Percentiles rank a stretch among this genome's conserved stretches.
phyloP scores from a whole-genome alignment of 2,888 invertebrate genomes.

The Drosophila kuntzei region DNA sequence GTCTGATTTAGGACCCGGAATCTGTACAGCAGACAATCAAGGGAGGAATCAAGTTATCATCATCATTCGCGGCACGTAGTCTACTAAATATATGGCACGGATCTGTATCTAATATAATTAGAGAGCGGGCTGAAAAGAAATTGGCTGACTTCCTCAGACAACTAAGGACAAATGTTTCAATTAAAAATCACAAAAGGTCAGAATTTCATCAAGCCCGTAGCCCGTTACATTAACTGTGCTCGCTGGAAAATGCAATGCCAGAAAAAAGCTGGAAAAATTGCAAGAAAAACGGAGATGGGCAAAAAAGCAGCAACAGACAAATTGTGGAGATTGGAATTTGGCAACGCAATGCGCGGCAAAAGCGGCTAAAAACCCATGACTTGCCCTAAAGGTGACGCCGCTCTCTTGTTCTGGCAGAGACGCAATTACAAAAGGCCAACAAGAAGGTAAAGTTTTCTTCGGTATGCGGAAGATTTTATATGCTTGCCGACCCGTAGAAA shows the following conservation, averaged over 20 bases:
- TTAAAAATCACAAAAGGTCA: conserved; percentile 53
- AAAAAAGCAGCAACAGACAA: conserved; percentile 7
- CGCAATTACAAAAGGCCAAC: background rate
- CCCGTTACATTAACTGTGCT: background rate
- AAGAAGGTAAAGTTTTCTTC: background rate
- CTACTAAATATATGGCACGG: conserved; percentile 38
- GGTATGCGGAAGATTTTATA: background rate
- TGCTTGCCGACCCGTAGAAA: background rate
- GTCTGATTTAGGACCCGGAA: conserved; percentile 29
- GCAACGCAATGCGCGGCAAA: background rate
- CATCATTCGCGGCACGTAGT: conserved; percentile 63
- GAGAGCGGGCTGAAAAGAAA: conserved; percentile 22
- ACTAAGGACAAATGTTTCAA: conserved; percentile 64
- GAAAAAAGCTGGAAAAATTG: conserved; percentile 8
- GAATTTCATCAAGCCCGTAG: background rate
- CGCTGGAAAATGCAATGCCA: background rate
- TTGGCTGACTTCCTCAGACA: conserved; percentile 17
- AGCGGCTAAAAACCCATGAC: background rate
- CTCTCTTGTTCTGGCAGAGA: background rate
- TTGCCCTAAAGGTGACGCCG: background rate
- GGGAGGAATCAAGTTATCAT: background rate
- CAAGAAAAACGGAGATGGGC: background rate
- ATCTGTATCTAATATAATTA: conserved; percentile 67
- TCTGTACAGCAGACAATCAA: conserved; percentile 9
- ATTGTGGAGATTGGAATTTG: conserved; percentile 6